Base-by-base conservation (phyloP, 2,888 invertebrate species). In the Agrotis puta region DNA sequence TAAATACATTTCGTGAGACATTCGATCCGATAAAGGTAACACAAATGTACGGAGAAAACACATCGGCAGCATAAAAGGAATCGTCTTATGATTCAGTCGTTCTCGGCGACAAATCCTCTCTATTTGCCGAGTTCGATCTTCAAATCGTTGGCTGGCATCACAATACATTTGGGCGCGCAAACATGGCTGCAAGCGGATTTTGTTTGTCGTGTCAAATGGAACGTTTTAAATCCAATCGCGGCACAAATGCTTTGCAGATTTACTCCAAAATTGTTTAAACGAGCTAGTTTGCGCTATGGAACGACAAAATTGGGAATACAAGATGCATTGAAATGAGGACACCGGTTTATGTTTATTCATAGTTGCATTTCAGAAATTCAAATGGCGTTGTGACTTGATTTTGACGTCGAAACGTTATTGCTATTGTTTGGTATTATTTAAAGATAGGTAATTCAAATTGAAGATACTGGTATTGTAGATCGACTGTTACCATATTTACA, bases 201-300 rank as follows among this genome's bases (percentile, higher is more conserved):
- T 88, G 85, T 90, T 89, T 91, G 88, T 88, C 81, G 87, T 88
- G 89, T 90, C 87, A 91, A 91, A 90, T 90, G 88, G 89, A 87
- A 88, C 90, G 89, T 82, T 89, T 89, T 87, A 89, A 88, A 89
- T 88, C 88, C 87, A 87, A 88, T 87, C 81, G 80, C 54, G 67
- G 77, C 73, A 76, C 65, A 81, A 83, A 79, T 74, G 83, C 66
- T 81, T 79, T 64, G 70, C 74, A 78, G 84, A 83, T 85, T 86
- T 83, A 83, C 77, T 84, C 67, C 64, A 67, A 76, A 81, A 81
- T 86, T 85, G 84, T 86, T 79, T 79, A 84, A 83, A 80, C 82
- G 77, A 63, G 39, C 67, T 72, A 72, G 70, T 79, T 43, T 57
- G 3, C 59, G 81, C 57, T 77, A 68, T 69, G 64, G 22, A 56